Evolutionary conservation across 1,140 invertebrate genomes (phyloP).

Genomic region (Leptinotarsa undecemlineata): DNA sequence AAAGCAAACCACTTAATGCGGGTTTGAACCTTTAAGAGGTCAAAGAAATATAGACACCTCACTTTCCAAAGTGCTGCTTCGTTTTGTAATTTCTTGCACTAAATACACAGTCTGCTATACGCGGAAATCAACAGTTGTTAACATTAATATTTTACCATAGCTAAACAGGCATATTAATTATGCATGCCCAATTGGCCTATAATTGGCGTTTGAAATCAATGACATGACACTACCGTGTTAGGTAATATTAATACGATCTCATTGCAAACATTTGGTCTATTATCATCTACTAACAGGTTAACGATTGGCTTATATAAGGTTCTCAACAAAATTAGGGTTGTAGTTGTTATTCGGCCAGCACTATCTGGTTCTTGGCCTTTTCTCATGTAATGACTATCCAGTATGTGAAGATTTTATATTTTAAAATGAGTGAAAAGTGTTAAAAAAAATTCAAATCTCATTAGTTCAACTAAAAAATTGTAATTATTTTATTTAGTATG

Average conservation of each 20-base stretch:
- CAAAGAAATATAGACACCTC: slow-evolving; percentile 42
- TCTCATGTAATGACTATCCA: too few relatives aligned
- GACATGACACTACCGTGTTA: slow-evolving; percentile 50
- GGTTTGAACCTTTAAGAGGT: slow-evolving; percentile 47
- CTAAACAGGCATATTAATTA: slow-evolving; percentile 53
- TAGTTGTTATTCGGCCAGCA: too few relatives aligned
- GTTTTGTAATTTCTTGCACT: slow-evolving; percentile 22
- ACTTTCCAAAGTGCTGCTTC: slow-evolving; percentile 37
- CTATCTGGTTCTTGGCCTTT: too few relatives aligned
- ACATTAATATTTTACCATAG: slow-evolving; percentile 51
- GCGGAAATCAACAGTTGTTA: slow-evolving; percentile 50
- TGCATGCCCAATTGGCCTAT: slow-evolving; percentile 53
- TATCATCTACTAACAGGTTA: slow-evolving; percentile 21
- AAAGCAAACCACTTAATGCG: slow-evolving; percentile 44
- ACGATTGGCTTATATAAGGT: neutral
- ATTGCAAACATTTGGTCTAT: slow-evolving; percentile 42
- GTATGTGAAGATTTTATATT: too few relatives aligned
- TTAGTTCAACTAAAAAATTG: too few relatives aligned
- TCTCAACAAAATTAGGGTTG: neutral
- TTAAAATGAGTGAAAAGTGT: too few relatives aligned
- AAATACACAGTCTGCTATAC: slow-evolving; percentile 9
- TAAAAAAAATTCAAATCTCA: too few relatives aligned
- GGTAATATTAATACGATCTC: slow-evolving; percentile 48
- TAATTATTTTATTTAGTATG: too few relatives aligned
- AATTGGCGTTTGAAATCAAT: slow-evolving; percentile 52